Evolutionary conservation across 2,888 invertebrate genomes (phyloP).

Genomic region (Hirtodrosophila alboralis): DNA sequence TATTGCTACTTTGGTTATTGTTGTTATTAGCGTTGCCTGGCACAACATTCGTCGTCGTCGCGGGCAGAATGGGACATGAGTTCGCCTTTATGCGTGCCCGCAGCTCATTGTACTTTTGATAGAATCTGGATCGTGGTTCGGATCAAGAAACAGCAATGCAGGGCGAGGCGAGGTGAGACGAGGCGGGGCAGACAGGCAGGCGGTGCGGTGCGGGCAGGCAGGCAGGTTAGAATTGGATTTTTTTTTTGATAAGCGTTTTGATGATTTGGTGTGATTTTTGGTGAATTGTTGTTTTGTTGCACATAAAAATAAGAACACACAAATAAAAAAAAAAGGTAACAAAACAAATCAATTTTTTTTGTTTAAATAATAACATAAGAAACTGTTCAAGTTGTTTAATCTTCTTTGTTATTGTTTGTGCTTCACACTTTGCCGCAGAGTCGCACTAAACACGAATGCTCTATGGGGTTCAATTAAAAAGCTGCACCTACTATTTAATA

Average conservation of each 20-base stretch:
- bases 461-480: slow-evolving; percentile 14
- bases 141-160: slow-evolving; percentile 14
- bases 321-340: slow-evolving; percentile 53
- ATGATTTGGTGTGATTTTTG: slow-evolving; percentile 70
- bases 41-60: slow-evolving; percentile 78
- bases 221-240: slow-evolving; percentile 61
- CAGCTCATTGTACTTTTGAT: slow-evolving; percentile 94
- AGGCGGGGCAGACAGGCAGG: slow-evolving; percentile 17
- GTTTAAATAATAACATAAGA: slow-evolving; percentile 33
- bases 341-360: slow-evolving; percentile 61
- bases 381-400: slow-evolving; percentile 17
- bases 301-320: slow-evolving; percentile 57
- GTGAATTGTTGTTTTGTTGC: slow-evolving; percentile 50
- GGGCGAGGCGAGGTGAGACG: slow-evolving; percentile 8
- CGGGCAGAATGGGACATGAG: slow-evolving; percentile 90
- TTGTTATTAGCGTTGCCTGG: slow-evolving; percentile 73
- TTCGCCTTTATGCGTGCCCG: slow-evolving; percentile 95
- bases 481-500: slow-evolving; percentile 10
- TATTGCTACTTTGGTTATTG: slow-evolving; percentile 78
- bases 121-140: slow-evolving; percentile 88
- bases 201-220: slow-evolving; percentile 25
- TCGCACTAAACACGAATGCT: slow-evolving; percentile 20
- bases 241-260: slow-evolving; percentile 77
- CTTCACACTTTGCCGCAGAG: slow-evolving; percentile 59
- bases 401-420: slow-evolving; percentile 48